phyloP scores from a whole-genome alignment of 2,797 vertebrate genomes.

The Darevskia mixta region DNA sequence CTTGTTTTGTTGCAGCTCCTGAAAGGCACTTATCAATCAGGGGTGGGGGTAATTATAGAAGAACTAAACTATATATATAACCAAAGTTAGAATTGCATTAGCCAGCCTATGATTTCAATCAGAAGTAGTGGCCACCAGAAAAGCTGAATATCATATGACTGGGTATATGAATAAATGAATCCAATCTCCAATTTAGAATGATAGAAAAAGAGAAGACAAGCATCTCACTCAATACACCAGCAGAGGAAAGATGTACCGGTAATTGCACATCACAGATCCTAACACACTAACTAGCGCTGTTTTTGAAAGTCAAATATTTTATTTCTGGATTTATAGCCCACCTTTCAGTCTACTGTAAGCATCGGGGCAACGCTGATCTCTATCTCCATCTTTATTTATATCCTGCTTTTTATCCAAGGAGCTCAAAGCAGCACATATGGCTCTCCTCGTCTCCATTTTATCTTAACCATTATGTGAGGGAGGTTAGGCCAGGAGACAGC shows the following conservation, averaged over 20 bases:
- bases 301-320: not conserved
- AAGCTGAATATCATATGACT: constrained; percentile 25
- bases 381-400: not conserved
- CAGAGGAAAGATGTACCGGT: not conserved
- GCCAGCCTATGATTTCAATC: constrained; percentile 27
- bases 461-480: no score
- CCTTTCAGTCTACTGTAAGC: constrained; percentile 11
- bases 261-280: not conserved
- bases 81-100: constrained; percentile 30
- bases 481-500: no score
- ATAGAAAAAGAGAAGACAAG: not conserved
- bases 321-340: constrained; percentile 23
- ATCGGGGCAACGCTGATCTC: not conserved
- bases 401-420: no score
- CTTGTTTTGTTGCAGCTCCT: not conserved
- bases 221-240: constrained; percentile 38
- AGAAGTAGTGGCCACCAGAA: not conserved
- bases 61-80: fast-evolving
- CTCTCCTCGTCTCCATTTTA: no score
- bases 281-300: not conserved
- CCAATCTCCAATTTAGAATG: not conserved
- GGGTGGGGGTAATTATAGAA: not conserved
- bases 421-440: no score
- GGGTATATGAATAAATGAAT: constrained; percentile 7
- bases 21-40: not conserved